Evolutionary conservation across 2,113 vertebrate species (phyloP), one percentile per base, ranked within the genome.

Genomic region (Epinephelus cyanopodus): DNA sequence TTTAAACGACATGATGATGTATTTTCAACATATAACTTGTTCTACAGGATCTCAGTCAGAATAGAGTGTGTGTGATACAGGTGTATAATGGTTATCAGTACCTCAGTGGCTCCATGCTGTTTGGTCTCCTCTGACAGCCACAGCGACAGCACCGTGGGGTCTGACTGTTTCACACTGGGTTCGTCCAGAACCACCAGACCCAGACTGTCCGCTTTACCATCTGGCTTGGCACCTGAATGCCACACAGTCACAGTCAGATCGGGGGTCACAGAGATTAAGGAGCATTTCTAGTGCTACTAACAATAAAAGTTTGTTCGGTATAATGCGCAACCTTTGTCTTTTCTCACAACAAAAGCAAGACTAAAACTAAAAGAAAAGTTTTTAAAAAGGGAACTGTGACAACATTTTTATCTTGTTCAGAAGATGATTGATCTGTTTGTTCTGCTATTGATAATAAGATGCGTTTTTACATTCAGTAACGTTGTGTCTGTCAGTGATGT

Each of bases 121-220:
- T 97, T 99, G 85, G 94, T 99, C 81, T 97, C 97, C 91, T 99
- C 98, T 0, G 96, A 97, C 69, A 99, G 93, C 97, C 98, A 99
- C 3, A 99, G 95, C 0, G 97, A 96, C 57, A 99, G 95, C 68
- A 99, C 97, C 0, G 97, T 99, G 25, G 98, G 97, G 58, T 99
- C 98, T 0, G 98, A 98, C 94, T 99, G 98, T 68, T 97, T 98
- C 18, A 96, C 96, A 0, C 97, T 99, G 0, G 98, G 98, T 83
- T 99, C 98, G 10, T 99, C 98, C 87, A 99, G 92, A 45, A 97
- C 92, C 90, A 98, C 79, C 50, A 99, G 93, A 4, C 98, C 98
- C 19, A 99, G 96, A 71, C 90, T 94, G 84, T 99, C 98, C 0
- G 92, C 80, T 48, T 95, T 97, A 0, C 95, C 95, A 3, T 99